phyloP scores from a whole-genome alignment of 1,140 invertebrate genomes.

The Hestina assimilis region DNA sequence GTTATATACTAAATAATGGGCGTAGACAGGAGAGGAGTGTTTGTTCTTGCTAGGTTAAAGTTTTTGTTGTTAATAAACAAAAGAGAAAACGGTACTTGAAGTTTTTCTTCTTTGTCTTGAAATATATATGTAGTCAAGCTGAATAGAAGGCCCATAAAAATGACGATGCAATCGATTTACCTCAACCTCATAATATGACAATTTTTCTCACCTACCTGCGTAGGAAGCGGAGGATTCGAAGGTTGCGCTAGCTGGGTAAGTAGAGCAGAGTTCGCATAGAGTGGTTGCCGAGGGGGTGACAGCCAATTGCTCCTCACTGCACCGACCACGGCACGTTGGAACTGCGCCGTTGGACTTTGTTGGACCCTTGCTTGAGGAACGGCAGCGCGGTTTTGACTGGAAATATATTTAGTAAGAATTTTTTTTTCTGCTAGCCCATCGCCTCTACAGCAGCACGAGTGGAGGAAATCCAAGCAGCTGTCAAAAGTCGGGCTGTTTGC shows the following conservation, averaged over 20 bases:
- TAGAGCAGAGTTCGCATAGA: slow-evolving; percentile 61
- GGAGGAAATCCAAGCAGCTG: too few relatives aligned
- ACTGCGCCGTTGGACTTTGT: slow-evolving; percentile 32
- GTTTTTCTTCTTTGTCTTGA: too few relatives aligned
- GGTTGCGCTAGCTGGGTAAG: slow-evolving; percentile 63
- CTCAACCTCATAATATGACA: background rate
- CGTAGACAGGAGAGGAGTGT: too few relatives aligned
- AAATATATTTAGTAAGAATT: background rate
- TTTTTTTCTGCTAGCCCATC: background rate
- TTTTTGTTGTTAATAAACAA: too few relatives aligned
- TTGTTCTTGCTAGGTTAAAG: too few relatives aligned
- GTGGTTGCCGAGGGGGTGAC: slow-evolving; percentile 39
- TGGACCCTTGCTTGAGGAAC: slow-evolving; percentile 14
- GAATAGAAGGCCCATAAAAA: background rate
- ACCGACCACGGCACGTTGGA: slow-evolving; percentile 69
- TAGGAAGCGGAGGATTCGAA: slow-evolving; percentile 81
- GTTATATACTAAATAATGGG: too few relatives aligned
- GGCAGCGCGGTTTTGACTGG: slow-evolving; percentile 4
- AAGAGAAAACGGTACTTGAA: too few relatives aligned
- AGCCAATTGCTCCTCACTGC: slow-evolving; percentile 39
- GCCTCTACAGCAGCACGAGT: background rate
- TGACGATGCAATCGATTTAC: background rate
- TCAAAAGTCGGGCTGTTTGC: too few relatives aligned
- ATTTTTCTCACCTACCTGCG: slow-evolving; percentile 75
- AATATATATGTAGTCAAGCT: background rate